Evolutionary conservation across 2,888 invertebrate genomes (phyloP), one percentile per base, ranked within the genome.

Genomic region (Sipha maydis): DNA sequence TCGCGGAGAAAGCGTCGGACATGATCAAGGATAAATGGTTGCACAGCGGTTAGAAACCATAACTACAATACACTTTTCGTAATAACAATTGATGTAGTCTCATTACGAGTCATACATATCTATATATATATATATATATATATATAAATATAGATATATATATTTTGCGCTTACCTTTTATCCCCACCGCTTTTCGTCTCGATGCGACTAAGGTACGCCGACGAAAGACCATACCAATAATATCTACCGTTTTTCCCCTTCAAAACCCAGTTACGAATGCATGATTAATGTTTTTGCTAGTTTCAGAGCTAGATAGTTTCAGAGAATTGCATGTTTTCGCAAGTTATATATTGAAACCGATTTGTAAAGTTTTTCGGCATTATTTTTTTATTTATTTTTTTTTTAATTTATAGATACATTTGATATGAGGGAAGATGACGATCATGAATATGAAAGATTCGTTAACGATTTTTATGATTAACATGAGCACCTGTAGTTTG

Each of bases 1-100:
- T 94, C 41, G 94, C 92, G 0, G 93, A 93, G 90, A 93, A 93
- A 89, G 92, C 92, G 31, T 89, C 90, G 1, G 91, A 91, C 89
- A 90, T 90, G 90, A 90, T 90, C 78, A 90, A 90, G 73, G 89
- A 90, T 61, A 89, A 90, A 77, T 90, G 90, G 90, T 71, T 71
- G 69, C 28, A 28, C 38, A 14, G 69, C 69, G n/a, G 69, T 28
- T 76, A 48, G 48, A 48, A 14, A 48, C 48, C 48, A 48, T 48
- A 48, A 48, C 48, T 8, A 48, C 14, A 48, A 48, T 48, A 14
- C 48, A 14, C 0, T 48, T 14, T 41, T 41, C 41, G 8, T 41
- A 41, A 41, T 41, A 41, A 41, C 41, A 41, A 41, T 11, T 41
- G 3, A 41, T 41, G 41, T 41, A 41, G 41, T 41, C 41, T 8